Conservation (phyloP, 2,888 invertebrate species). For the Sipha maydis region DNA sequence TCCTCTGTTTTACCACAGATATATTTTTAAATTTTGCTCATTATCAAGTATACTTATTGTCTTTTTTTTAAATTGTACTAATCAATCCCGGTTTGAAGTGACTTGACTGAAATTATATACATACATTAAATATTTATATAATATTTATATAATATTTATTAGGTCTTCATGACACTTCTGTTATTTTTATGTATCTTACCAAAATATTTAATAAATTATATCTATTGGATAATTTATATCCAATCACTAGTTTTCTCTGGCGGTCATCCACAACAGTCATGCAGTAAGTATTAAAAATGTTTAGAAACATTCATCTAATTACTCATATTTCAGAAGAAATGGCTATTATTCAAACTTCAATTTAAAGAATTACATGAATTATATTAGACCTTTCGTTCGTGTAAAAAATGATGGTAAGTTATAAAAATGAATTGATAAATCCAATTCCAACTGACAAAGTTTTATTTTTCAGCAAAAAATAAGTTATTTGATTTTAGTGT, state of each 20-base stretch:
- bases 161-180: background rate
- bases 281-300: conserved; percentile 33
- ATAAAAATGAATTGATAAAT: background rate
- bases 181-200: conserved; percentile 54
- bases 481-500: conserved; percentile 50
- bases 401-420: background rate
- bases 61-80: background rate
- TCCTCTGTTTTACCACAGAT: too few species aligned
- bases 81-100: background rate
- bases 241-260: conserved; percentile 32
- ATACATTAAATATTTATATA: too few species aligned
- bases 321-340: conserved; percentile 37
- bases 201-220: conserved; percentile 46
- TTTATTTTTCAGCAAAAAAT: conserved; percentile 21
- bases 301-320: conserved; percentile 23
- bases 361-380: conserved; percentile 32
- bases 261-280: conserved; percentile 19
- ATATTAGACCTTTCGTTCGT: conserved; percentile 34
- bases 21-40: too few species aligned
- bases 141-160: background rate
- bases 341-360: conserved; percentile 40
- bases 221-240: conserved; percentile 24
- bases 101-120: too few species aligned
- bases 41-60: too few species aligned
- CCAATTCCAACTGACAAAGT: background rate